Conservation (phyloP, 1,140 invertebrate genomes). For the Pseudachorutes palmiensis region DNA sequence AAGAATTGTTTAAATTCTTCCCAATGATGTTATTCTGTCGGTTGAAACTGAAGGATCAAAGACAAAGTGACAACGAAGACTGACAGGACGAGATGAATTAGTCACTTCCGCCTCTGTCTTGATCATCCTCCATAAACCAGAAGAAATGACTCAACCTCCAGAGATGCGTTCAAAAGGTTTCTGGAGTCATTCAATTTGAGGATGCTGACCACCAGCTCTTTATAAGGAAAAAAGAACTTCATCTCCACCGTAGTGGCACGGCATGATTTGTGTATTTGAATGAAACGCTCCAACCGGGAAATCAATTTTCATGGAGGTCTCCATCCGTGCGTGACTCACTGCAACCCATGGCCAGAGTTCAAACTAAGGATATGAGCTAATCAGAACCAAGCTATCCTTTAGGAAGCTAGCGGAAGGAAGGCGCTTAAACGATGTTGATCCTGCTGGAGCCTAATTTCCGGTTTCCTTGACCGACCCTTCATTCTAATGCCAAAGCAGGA, state of each 20-base stretch:
- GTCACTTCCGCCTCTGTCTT: not conserved
- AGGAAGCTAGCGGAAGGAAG: not conserved
- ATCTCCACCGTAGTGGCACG: not conserved
- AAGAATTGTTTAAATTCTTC: not conserved
- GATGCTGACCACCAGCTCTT: too few relatives aligned
- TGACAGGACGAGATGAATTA: not conserved
- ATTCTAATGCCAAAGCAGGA: not conserved
- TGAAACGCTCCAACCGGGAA: not conserved
- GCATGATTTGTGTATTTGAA: not conserved
- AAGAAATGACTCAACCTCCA: not conserved
- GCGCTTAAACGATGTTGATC: not conserved
- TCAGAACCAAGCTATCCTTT: not conserved
- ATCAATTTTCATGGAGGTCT: not conserved
- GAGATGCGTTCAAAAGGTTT: too few relatives aligned
- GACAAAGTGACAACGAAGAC: not conserved
- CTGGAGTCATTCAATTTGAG: too few relatives aligned
- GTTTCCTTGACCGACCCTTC: constrained; percentile 2
- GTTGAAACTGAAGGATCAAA: not conserved
- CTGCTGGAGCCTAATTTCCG: not conserved
- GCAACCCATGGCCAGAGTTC: not conserved
- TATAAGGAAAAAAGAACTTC: not conserved
- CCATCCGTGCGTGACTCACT: constrained; percentile 3
- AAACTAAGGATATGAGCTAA: constrained; percentile 5
- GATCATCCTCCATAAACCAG: not conserved
- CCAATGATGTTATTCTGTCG: not conserved